phyloP scores from a whole-genome alignment of 2,797 vertebrate genomes.

The Propithecus perrieri region DNA sequence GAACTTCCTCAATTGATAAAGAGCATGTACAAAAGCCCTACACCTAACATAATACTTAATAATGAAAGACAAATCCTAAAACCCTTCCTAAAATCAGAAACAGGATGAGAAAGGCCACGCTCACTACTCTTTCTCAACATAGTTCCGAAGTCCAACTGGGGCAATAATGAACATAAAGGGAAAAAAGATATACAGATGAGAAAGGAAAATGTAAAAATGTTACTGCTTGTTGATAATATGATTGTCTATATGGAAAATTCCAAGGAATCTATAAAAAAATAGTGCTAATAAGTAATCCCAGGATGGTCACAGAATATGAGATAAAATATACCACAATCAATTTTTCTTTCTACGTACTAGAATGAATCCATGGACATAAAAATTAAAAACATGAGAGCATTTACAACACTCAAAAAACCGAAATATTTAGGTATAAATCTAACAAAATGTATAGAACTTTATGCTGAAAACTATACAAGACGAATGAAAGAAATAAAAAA shows the following conservation, averaged over 20 bases:
- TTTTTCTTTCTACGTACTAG: neutral
- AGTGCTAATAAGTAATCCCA: neutral
- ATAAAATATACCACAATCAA: neutral
- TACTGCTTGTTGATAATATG: neutral
- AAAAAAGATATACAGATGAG: neutral
- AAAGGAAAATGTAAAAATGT: neutral
- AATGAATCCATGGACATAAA: neutral
- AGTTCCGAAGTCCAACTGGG: neutral
- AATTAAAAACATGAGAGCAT: neutral
- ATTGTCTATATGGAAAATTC: neutral
- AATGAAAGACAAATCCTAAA: neutral
- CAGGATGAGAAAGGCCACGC: fast-evolving
- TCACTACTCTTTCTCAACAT: neutral
- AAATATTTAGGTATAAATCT: neutral
- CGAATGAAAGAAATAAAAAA: neutral
- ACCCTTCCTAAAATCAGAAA: neutral
- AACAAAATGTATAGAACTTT: neutral
- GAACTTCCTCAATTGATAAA: neutral
- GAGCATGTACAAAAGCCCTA: neutral
- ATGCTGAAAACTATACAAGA: neutral
- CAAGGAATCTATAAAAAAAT: neutral
- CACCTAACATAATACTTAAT: neutral
- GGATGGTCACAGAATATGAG: neutral
- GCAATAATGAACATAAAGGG: neutral
- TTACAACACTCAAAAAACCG: neutral